Conservation (phyloP, 2,797 vertebrate species). For the Schizopygopsis pylzovi region DNA sequence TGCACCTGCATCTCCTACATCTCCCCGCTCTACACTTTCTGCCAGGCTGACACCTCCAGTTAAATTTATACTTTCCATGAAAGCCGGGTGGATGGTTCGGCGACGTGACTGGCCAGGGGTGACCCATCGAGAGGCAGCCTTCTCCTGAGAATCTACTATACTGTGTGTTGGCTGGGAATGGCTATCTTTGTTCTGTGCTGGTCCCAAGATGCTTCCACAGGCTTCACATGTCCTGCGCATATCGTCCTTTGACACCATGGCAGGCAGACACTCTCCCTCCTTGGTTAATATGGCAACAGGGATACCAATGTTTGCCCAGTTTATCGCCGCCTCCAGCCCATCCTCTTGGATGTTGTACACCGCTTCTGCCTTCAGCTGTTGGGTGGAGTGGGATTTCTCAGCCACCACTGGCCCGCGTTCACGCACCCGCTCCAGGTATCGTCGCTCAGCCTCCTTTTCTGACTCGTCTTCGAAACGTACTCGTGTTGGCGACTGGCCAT, state of each 20-base stretch:
- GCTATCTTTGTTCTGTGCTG: conserved; percentile 63
- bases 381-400: conserved; percentile 68
- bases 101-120: conserved; percentile 75
- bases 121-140: conserved; percentile 71
- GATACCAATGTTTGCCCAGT: conserved; percentile 39
- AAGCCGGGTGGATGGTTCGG: conserved; percentile 66
- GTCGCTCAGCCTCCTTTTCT: conserved; percentile 84
- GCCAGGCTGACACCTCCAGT: conserved; percentile 77
- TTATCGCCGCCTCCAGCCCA: conserved; percentile 58
- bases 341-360: conserved; percentile 61
- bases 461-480: conserved; percentile 94
- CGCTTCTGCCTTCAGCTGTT: conserved; percentile 67
- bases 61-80: conserved; percentile 66
- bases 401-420: conserved; percentile 77
- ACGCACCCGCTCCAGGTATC: conserved; percentile 84
- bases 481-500: conserved; percentile 82
- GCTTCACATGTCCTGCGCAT: conserved; percentile 82
- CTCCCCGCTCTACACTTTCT: conserved; percentile 69
- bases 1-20: conserved; percentile 62
- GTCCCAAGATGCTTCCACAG: conserved; percentile 81
- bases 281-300: conserved; percentile 65
- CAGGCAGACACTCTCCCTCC: conserved; percentile 62
- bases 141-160: conserved; percentile 61
- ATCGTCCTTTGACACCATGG: conserved; percentile 69
- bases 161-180: conserved; percentile 48